Percentiles rank a stretch among this genome's conserved stretches.
Evolutionary conservation across 1,140 invertebrate genomes (phyloP).

Genomic region (Dendrolimus kikuchii): DNA sequence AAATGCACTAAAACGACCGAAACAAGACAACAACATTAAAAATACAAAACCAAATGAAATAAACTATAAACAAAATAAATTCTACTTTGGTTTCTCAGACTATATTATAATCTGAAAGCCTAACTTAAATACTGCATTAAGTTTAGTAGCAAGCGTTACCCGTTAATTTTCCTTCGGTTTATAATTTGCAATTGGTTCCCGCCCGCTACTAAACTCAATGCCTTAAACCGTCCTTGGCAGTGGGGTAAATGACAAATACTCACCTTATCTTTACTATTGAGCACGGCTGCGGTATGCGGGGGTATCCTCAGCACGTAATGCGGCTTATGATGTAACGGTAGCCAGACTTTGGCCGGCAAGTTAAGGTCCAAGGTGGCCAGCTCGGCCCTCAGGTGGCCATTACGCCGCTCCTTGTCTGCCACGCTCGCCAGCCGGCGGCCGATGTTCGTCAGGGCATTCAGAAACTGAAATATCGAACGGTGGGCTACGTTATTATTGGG

Average conservation of each 20-base stretch:
- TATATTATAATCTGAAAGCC: too few relatives aligned
- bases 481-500: not conserved
- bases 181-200: too few relatives aligned
- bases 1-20: too few relatives aligned
- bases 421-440: constrained; percentile 92
- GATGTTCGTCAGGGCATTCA: constrained; percentile 69
- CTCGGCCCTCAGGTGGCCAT: constrained; percentile 91
- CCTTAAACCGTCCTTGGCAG: too few relatives aligned
- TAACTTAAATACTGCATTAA: too few relatives aligned
- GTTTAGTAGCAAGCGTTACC: too few relatives aligned
- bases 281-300: constrained; percentile 92
- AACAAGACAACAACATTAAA: too few relatives aligned
- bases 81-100: too few relatives aligned
- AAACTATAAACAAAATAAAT: too few relatives aligned
- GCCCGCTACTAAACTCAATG: too few relatives aligned
- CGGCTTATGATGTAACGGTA: constrained; percentile 94
- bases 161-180: too few relatives aligned
- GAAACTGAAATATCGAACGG: constrained; percentile 38
- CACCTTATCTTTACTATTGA: constrained; percentile 99
- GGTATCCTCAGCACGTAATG: constrained; percentile 93
- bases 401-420: constrained; percentile 95
- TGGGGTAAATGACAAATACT: not conserved
- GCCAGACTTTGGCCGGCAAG: constrained; percentile 97
- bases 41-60: too few relatives aligned
- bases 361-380: constrained; percentile 95